phyloP scores from a whole-genome alignment of 2,797 vertebrate genomes.

The Acrossocheilus fasciatus region DNA sequence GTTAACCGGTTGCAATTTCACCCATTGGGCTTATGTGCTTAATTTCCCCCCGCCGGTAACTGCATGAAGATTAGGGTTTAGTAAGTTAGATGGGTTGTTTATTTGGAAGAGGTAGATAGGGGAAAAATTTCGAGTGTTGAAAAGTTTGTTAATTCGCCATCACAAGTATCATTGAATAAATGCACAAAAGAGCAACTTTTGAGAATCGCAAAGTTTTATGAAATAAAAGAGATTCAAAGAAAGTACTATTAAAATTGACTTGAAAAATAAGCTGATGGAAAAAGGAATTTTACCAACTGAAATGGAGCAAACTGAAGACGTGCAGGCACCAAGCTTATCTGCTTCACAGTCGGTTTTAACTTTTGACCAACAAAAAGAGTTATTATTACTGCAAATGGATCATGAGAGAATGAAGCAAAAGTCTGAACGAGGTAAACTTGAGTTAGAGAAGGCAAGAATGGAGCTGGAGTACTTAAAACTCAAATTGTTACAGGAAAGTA shows the following conservation, averaged over 20 bases:
- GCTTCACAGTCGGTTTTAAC: background rate
- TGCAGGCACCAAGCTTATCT: background rate
- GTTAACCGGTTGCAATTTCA: too few relatives aligned
- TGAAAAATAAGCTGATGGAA: background rate
- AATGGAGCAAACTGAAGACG: background rate
- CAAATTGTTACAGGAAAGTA: too few relatives aligned
- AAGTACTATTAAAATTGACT: background rate
- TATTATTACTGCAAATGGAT: too few relatives aligned
- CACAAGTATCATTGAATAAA: fast-evolving
- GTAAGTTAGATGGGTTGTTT: too few relatives aligned
- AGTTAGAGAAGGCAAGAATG: background rate
- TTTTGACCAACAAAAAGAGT: too few relatives aligned
- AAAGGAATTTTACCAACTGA: background rate
- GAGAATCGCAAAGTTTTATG: background rate
- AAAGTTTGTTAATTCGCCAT: background rate
- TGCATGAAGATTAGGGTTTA: too few relatives aligned
- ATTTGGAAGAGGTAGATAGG: too few relatives aligned
- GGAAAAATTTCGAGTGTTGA: background rate
- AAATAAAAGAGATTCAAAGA: background rate
- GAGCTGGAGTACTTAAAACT: background rate
- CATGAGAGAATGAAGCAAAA: background rate
- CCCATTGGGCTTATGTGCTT: too few relatives aligned
- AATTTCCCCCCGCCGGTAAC: too few relatives aligned
- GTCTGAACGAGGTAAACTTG: background rate
- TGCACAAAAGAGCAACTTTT: background rate